Evolutionary conservation across 1,140 invertebrate species (phyloP).

Genomic region (Neodiprion fabricii): DNA sequence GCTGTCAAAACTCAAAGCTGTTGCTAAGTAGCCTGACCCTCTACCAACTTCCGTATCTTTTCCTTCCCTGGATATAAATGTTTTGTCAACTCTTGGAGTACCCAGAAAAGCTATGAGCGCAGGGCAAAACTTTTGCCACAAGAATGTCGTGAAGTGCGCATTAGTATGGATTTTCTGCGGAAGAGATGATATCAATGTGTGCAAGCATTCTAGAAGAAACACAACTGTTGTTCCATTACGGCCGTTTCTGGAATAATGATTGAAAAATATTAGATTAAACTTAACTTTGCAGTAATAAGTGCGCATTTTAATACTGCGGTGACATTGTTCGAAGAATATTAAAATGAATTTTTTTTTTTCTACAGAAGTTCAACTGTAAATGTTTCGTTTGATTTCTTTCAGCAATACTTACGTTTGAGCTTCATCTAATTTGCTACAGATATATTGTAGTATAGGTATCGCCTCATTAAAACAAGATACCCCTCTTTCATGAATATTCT

Average conservation of each 20-base stretch:
- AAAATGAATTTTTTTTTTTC: neutral
- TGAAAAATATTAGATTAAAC: too few relatives aligned
- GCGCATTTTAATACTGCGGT: too few relatives aligned
- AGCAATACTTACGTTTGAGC: conserved; percentile 71
- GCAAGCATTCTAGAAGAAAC: conserved; percentile 85
- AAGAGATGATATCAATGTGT: conserved; percentile 83
- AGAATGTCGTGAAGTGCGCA: conserved; percentile 82
- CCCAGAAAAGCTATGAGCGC: conserved; percentile 86
- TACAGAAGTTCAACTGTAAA: conserved; percentile 11
- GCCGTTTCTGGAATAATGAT: conserved; percentile 55
- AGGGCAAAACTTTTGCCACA: conserved; percentile 93
- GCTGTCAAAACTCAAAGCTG: conserved; percentile 76
- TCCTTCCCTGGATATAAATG: conserved; percentile 71
- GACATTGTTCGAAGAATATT: too few relatives aligned
- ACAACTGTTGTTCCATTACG: conserved; percentile 71
- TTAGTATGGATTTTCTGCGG: conserved; percentile 82
- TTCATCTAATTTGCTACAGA: conserved; percentile 84
- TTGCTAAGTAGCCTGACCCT: conserved; percentile 75
- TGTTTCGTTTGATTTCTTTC: neutral
- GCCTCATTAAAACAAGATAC: conserved; percentile 90
- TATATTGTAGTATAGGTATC: conserved; percentile 87
- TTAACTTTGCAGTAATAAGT: too few relatives aligned
- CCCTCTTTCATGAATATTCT: conserved; percentile 70
- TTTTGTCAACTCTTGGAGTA: conserved; percentile 77
- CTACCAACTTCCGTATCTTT: conserved; percentile 68